These are phyloP conservation scores for Drosophila setifemur DNA, from an alignment of 1,140 invertebrate species.

Conservation along the genomic window DNA sequence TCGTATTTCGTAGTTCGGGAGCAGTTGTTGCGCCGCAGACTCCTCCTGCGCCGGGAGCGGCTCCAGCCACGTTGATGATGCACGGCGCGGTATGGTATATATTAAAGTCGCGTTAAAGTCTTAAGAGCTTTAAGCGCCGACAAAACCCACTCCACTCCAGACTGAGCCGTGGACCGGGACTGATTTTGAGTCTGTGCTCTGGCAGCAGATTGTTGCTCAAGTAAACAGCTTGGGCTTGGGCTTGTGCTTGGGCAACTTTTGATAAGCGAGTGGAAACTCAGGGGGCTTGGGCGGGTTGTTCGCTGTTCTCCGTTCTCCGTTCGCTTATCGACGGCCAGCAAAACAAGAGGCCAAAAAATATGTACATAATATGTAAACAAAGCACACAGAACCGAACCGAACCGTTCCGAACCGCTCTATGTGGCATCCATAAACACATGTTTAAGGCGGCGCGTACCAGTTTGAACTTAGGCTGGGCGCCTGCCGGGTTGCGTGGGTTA, in stretches of 20 bases:
- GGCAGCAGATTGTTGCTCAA: slow-evolving; percentile 77
- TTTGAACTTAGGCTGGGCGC: slow-evolving; percentile 49
- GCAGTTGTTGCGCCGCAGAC: slow-evolving; percentile 22
- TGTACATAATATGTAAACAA: slow-evolving; percentile 78
- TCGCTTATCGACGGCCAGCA: slow-evolving; percentile 67
- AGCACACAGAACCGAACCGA: slow-evolving; percentile 18
- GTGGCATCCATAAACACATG: slow-evolving; percentile 65
- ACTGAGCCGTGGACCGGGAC: slow-evolving; percentile 25
- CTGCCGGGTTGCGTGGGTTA: slow-evolving; percentile 28
- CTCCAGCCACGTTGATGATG: slow-evolving; percentile 27
- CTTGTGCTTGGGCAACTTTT: slow-evolving; percentile 65
- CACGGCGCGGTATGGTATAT: slow-evolving; percentile 13
- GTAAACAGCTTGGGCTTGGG: slow-evolving; percentile 67
- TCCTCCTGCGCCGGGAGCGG: slow-evolving; percentile 5
- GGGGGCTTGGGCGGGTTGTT: too few species aligned
- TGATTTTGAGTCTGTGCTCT: slow-evolving; percentile 17
- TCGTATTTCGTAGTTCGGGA: slow-evolving; percentile 10
- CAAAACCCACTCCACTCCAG: slow-evolving; percentile 10
- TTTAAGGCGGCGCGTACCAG: slow-evolving; percentile 65
- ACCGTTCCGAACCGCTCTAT: not conserved
- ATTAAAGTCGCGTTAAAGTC: slow-evolving; percentile 78
- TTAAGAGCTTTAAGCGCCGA: slow-evolving; percentile 52
- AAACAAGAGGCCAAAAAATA: slow-evolving; percentile 79
- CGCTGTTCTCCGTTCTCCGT: too few species aligned
- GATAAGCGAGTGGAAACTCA: slow-evolving; percentile 51